Base-by-base conservation (phyloP, 2,888 invertebrate species). In the Epistrophe grossulariae region DNA sequence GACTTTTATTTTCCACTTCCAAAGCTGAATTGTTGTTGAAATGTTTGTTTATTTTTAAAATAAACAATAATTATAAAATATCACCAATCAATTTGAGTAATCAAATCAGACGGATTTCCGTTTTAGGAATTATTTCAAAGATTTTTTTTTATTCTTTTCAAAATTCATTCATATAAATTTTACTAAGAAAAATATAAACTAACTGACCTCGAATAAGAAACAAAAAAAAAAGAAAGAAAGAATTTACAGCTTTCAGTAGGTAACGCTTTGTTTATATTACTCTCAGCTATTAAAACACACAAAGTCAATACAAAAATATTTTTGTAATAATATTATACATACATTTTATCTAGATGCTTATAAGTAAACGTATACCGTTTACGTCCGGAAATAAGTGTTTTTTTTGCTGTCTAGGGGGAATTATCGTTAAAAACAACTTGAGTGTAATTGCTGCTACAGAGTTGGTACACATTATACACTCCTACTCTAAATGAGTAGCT, bases 331-430 rank as follows among this genome's bases (percentile, higher is more conserved):
- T 24, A 24, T 59, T 76, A 79, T 45, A 28, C 24, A 79, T 48
- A 55, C 15, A 31, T 24, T 24, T 31, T 4, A 31, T 31, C 4
- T 31, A 31, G 31, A 31, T 31, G 5, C 31, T 2, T 24, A 24
- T 24, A 24, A 31, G 31, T 31, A 31, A 31, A n/a, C 17, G 40
- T 24, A 38, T 45, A n/a, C n/a, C 76, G 66, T 70, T 72, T 48
- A 52, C 55, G 70, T 45, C 84, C 84, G 84, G 84, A 84, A 84
- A 79, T 79, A 64, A 70, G 52, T 59, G 79, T 24, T 24, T 74
- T 66, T 70, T 48, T 60, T 19, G n/a, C 8, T 1, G 38, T 13
- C 15, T 66, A 19, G 60, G 55, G 45, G 60, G 13, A 19, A 3
- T 24, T 3, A 43, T 5, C n/a, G n/a, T n/a, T n/a, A 19, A 10